Conservation (phyloP, 2,113 vertebrate genomes). For the Pelecanus crispus region DNA sequence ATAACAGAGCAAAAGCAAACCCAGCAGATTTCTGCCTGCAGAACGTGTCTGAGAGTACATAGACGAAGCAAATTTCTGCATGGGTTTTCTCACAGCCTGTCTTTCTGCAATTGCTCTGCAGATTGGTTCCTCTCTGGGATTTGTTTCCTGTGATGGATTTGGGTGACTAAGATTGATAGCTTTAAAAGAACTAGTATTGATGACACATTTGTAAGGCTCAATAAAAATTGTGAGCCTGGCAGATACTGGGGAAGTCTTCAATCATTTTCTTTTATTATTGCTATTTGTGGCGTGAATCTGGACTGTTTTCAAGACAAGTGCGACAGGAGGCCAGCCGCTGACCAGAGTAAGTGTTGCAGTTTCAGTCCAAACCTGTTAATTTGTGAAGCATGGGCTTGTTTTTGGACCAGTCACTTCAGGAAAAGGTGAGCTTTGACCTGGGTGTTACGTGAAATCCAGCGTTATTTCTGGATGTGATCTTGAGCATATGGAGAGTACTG, state of each 20-base stretch:
- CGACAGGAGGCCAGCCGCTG: neutral
- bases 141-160: slow-evolving; percentile 17
- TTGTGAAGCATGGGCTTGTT: neutral
- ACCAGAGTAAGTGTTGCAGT: neutral
- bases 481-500: neutral
- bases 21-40: neutral
- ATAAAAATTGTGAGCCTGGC: slow-evolving; percentile 43
- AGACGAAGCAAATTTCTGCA: neutral
- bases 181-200: slow-evolving; percentile 40
- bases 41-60: neutral
- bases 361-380: neutral
- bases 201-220: slow-evolving; percentile 53
- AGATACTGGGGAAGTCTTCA: slow-evolving; percentile 20
- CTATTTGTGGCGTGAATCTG: slow-evolving; percentile 2
- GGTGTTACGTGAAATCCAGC: neutral
- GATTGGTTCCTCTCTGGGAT: neutral
- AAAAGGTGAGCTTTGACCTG: slow-evolving; percentile 22
- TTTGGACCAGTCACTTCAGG: slow-evolving; percentile 11
- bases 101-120: neutral
- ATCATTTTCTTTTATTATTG: neutral
- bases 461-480: neutral
- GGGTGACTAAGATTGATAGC: slow-evolving; percentile 51
- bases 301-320: slow-evolving; percentile 24
- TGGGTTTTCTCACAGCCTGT: neutral
- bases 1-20: neutral